Base-by-base conservation (phyloP, 2,888 invertebrate genomes). In the Hartigia nigra region DNA sequence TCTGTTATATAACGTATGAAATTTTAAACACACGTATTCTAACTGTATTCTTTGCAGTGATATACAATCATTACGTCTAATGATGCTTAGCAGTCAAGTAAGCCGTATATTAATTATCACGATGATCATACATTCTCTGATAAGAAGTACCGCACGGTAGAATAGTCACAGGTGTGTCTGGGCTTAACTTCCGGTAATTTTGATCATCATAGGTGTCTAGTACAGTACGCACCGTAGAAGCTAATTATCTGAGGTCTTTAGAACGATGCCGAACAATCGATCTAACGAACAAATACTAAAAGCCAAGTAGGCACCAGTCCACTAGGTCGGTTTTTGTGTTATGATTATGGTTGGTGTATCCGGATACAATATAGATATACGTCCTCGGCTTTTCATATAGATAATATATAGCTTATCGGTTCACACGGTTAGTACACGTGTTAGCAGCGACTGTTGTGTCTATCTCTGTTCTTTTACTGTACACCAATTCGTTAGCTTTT, bases 281-380 rank as follows among this genome's bases (percentile, higher is more conserved):
- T 34, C 77, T 81, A 77, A 81, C 79, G 81, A 81, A 81, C 75
- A 35, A 55, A 74, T 74, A 69, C 76, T 69, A 75, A 79, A 81
- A 79, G 78, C 77, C 55, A 9, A 23, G 55, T 23, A 23, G 55
- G 23, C 9, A 23, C 55, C 9, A 9, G 23, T 23, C 9, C 9
- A 23, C 2, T 2, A 23, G 55, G 55, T 55, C 55, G 23, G 5
- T 23, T 2, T 1, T 23, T 55, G 23, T 23, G 23, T 23, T 55
- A 23, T 23, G 23, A 35, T 5, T 35, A 35, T 35, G 35, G 35
- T 35, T 35, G 35, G 5, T 35, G 35, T 35, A 3, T 35, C n/a
- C n/a, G n/a, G n/a, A 9, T 35, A 23, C 1, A 55, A 9, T 23
- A 55, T 55, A 2, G 2, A 5, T 5, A 55, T 55, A 55, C 23